Conservation (phyloP, 2,113 vertebrate genomes). For the Hylia prasina region DNA sequence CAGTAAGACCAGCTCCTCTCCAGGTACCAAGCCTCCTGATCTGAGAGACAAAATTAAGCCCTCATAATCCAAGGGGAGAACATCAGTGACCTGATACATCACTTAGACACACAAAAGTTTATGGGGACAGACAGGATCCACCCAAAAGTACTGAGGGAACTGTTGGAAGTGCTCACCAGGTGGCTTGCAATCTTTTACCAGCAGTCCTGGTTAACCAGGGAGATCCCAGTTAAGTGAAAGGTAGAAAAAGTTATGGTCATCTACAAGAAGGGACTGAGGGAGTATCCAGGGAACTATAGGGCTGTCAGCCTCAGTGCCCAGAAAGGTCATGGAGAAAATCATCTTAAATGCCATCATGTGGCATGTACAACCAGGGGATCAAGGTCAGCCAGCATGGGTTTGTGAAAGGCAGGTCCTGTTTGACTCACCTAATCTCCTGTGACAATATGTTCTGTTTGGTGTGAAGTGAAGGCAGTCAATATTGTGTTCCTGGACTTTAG, state of each 20-base stretch:
- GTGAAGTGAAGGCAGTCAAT: not conserved
- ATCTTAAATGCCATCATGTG: not conserved
- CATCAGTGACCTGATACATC: not conserved
- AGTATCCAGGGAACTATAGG: not conserved
- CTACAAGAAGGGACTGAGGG: not conserved
- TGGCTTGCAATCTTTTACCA: not conserved
- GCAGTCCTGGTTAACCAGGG: not conserved
- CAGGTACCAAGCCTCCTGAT: not conserved
- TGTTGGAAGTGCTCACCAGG: not conserved
- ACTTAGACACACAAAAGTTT: not conserved
- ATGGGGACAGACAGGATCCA: not conserved
- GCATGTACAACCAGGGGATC: not conserved
- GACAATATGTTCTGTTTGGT: not conserved
- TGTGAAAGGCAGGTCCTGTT: not conserved
- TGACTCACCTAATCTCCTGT: not conserved
- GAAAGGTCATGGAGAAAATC: not conserved
- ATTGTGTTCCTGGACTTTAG: not conserved
- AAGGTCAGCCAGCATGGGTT: not conserved
- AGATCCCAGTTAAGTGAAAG: not conserved
- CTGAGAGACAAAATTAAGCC: not conserved
- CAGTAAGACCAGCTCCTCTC: not conserved
- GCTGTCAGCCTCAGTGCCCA: not conserved
- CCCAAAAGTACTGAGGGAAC: not conserved
- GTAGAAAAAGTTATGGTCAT: not conserved
- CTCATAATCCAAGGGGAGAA: not conserved